Evolutionary conservation across 2,113 vertebrate species (phyloP).

Genomic region (Isurus oxyrinchus): DNA sequence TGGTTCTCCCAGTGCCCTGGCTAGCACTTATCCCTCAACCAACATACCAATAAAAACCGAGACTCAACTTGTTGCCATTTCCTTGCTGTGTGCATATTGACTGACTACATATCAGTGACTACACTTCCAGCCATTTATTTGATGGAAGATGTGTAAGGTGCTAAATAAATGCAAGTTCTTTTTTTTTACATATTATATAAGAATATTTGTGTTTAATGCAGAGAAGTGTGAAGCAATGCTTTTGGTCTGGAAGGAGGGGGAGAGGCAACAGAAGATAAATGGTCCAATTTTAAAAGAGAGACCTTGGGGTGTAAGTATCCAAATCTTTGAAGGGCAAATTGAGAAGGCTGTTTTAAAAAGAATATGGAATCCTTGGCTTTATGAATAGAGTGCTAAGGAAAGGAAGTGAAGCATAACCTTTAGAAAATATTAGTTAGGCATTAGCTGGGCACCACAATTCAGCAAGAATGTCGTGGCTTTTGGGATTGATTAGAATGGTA

Average conservation of each 20-base stretch:
- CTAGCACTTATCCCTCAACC: neutral
- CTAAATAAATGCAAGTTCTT: neutral
- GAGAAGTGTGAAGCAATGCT: neutral
- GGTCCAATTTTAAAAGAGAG: too few species aligned
- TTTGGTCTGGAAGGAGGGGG: neutral
- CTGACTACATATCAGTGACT: neutral
- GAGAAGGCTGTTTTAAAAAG: neutral
- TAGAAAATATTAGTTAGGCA: neutral
- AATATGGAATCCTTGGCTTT: neutral
- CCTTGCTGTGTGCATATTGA: neutral
- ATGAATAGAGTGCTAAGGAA: too few species aligned
- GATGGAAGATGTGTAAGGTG: neutral
- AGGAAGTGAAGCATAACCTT: neutral
- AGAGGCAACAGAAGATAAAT: too few species aligned
- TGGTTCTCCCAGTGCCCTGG: too few species aligned
- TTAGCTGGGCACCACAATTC: neutral
- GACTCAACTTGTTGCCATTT: neutral
- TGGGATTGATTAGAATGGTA: neutral
- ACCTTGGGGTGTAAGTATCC: neutral
- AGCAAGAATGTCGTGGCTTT: neutral
- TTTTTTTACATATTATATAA: neutral
- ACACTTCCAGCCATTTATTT: neutral
- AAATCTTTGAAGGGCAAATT: neutral
- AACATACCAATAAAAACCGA: neutral
- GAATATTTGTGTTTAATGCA: neutral